Evolutionary conservation across 2,113 vertebrate genomes (phyloP).

Genomic region (Anhinga rufa): DNA sequence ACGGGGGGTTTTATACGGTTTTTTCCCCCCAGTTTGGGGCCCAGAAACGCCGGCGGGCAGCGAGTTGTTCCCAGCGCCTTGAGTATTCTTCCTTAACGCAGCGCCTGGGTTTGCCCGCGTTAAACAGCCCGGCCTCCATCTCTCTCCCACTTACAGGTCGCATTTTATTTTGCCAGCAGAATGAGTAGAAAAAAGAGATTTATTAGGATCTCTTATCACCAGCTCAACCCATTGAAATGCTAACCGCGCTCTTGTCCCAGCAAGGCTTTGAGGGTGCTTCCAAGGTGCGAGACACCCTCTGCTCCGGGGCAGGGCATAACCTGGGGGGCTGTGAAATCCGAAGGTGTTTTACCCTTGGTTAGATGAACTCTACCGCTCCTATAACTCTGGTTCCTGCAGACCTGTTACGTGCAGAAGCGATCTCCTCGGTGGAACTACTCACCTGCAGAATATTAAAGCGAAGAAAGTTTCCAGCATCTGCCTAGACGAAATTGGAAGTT

Average conservation of each 20-base stretch:
- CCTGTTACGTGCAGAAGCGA: accelerated
- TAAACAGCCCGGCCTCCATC: neutral
- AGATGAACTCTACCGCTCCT: accelerated
- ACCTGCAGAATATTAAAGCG: accelerated
- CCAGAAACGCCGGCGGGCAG: neutral
- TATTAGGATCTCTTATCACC: slow-evolving; percentile 2
- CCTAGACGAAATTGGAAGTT: neutral
- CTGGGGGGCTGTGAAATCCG: accelerated
- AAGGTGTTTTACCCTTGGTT: accelerated
- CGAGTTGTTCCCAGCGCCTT: neutral
- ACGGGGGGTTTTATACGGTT: accelerated
- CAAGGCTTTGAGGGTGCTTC: neutral
- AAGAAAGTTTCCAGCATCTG: neutral
- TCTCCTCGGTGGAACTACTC: neutral
- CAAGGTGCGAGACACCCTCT: neutral
- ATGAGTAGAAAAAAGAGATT: neutral
- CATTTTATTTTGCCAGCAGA: neutral
- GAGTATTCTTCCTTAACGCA: accelerated
- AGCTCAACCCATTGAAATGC: slow-evolving; percentile 19
- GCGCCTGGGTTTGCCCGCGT: neutral
- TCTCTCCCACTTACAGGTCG: neutral
- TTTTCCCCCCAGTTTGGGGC: accelerated
- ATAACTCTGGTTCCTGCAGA: neutral
- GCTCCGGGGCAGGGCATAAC: neutral
- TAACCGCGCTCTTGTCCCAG: slow-evolving; percentile 8